Percentiles rank a stretch among this genome's conserved stretches.
Evolutionary conservation across 2,888 invertebrate genomes (phyloP).

Genomic region (Eremobia ochroleuca): DNA sequence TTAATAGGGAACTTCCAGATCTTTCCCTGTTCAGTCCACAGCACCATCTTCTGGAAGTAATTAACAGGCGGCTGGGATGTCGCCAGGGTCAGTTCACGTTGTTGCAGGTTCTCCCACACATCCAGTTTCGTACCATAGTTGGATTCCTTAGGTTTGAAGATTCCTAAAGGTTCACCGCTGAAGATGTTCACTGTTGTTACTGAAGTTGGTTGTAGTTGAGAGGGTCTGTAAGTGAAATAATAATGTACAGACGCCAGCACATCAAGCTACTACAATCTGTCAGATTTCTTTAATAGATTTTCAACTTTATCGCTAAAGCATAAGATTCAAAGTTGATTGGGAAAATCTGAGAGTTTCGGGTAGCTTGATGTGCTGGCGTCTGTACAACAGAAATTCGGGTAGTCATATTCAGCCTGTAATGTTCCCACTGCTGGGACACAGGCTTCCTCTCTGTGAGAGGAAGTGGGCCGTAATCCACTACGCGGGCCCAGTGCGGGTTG

Average conservation of each 20-base stretch:
- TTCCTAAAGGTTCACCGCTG: slow-evolving; percentile 91
- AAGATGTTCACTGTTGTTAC: slow-evolving; percentile 91
- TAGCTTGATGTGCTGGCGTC: too few species aligned
- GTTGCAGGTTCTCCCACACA: slow-evolving; percentile 93
- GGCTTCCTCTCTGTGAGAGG: too few species aligned
- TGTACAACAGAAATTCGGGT: not conserved
- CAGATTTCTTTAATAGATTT: too few species aligned
- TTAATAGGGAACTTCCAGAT: slow-evolving; percentile 99
- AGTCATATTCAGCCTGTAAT: too few species aligned
- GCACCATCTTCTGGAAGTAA: slow-evolving; percentile 97
- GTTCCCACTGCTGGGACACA: too few species aligned
- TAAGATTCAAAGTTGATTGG: too few species aligned
- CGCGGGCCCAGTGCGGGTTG: too few species aligned
- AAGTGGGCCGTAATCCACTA: too few species aligned
- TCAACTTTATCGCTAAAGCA: too few species aligned
- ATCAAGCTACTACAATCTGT: too few species aligned
- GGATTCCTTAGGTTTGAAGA: slow-evolving; percentile 89
- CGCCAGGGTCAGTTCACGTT: slow-evolving; percentile 93
- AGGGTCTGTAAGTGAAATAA: slow-evolving; percentile 32
- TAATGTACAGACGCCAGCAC: too few species aligned
- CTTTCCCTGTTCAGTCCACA: slow-evolving; percentile 98
- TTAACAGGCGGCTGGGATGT: slow-evolving; percentile 95
- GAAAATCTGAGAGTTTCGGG: too few species aligned
- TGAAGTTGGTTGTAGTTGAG: slow-evolving; percentile 66
- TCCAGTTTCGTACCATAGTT: slow-evolving; percentile 87